Conservation (phyloP, 1,140 invertebrate species). For the Polypedilum vanderplanki region DNA sequence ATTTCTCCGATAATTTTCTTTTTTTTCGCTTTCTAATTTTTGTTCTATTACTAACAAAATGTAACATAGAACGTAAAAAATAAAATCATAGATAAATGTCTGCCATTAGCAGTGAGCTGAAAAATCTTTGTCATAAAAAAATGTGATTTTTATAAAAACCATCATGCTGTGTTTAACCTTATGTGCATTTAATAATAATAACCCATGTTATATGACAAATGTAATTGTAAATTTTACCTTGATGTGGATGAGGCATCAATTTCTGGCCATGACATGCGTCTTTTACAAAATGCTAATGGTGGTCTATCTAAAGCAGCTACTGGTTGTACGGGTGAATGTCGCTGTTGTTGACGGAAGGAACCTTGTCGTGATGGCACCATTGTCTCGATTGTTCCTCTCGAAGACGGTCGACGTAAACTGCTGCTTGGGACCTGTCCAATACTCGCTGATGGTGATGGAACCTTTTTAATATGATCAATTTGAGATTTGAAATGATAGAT, state of each 20-base stretch:
- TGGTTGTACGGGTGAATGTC: constrained; percentile 43
- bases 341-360: constrained; percentile 50
- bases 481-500: constrained; percentile 36
- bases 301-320: constrained; percentile 47
- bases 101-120: no score
- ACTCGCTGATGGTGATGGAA: constrained; percentile 56
- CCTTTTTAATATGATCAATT: no score
- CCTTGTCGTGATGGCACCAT: constrained; percentile 51
- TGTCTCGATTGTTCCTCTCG: constrained; percentile 48
- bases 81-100: no score
- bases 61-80: no score
- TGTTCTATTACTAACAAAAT: no score
- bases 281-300: constrained; percentile 61
- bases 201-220: no score
- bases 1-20: no score
- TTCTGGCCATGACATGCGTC: constrained; percentile 71
- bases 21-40: no score
- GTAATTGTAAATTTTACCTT: constrained; percentile 52
- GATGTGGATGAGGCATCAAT: constrained; percentile 71
- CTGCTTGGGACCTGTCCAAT: constrained; percentile 43
- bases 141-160: no score
- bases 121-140: no score
- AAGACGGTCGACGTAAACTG: constrained; percentile 42
- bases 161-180: no score
- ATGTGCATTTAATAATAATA: no score